Conservation (phyloP, 2,797 vertebrate species). For the Enteromius paludinosus region DNA sequence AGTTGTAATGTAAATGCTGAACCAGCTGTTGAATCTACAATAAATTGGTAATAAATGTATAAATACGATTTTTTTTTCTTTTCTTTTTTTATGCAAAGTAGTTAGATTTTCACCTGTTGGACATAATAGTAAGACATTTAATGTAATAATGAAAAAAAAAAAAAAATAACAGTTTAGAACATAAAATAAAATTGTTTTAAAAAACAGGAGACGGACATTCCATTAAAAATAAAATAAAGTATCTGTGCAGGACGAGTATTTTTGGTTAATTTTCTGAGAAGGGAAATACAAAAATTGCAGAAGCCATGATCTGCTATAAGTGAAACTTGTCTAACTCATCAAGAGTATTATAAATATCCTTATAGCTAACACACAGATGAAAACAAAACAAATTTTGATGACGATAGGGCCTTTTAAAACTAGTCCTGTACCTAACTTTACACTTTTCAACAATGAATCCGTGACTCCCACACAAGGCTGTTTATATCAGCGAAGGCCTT, state of each 20-base stretch:
- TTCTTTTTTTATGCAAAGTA: not conserved
- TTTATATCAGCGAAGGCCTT: conserved; percentile 39
- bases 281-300: not conserved
- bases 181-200: not conserved
- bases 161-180: not conserved
- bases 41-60: not conserved
- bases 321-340: not conserved
- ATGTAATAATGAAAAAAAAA: not conserved
- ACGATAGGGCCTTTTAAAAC: not conserved
- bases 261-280: not conserved
- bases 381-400: not conserved
- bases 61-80: not conserved
- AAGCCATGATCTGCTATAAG: not conserved
- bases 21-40: not conserved
- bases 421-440: not conserved
- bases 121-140: not conserved
- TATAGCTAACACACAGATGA: not conserved
- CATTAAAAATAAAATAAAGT: not conserved
- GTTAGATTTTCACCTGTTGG: conserved; percentile 25
- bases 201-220: not conserved
- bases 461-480: conserved; percentile 38
- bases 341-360: not conserved
- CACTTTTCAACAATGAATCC: conserved; percentile 18
- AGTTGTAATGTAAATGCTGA: not conserved
- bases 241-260: not conserved